Conservation (phyloP, 2,888 invertebrate genomes). For the Ceratothoa steindachneri region DNA sequence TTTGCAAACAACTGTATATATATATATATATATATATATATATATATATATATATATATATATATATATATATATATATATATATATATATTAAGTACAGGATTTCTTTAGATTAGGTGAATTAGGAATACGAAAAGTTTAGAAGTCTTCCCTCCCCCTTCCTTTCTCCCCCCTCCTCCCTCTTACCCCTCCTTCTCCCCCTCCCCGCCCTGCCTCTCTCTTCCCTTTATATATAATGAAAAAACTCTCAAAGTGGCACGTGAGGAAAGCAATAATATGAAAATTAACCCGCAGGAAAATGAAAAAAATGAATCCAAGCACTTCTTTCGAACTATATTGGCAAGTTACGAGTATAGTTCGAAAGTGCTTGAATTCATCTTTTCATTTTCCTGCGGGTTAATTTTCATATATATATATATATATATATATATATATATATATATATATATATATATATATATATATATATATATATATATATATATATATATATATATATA, state of each 20-base stretch:
- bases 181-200: too few species aligned
- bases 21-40: background rate
- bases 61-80: background rate
- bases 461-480: background rate
- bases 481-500: background rate
- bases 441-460: background rate
- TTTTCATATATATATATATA: background rate
- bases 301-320: too few species aligned
- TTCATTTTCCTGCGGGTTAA: too few species aligned
- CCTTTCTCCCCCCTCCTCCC: too few species aligned
- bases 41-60: background rate
- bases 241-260: too few species aligned
- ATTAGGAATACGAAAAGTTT: background rate
- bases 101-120: background rate
- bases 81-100: background rate
- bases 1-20: too few species aligned
- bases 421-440: background rate
- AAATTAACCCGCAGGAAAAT: too few species aligned
- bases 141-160: too few species aligned
- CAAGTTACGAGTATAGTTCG: too few species aligned
- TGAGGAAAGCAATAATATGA: too few species aligned
- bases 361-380: too few species aligned
- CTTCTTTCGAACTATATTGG: background rate
- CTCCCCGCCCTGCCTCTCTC: background rate
- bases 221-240: background rate